phyloP scores from a whole-genome alignment of 2,113 vertebrate species.

The Spheniscus mendiculus region DNA sequence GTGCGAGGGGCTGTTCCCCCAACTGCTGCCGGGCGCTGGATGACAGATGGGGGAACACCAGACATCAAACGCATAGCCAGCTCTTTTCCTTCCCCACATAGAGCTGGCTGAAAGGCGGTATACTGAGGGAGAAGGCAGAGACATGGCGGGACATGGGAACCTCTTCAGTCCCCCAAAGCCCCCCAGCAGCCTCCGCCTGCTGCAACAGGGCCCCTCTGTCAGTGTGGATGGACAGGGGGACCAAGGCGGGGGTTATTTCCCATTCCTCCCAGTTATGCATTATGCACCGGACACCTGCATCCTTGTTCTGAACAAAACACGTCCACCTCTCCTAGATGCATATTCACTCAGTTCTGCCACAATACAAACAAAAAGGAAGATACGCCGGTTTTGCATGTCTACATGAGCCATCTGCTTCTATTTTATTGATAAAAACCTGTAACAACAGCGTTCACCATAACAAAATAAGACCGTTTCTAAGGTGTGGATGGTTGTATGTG shows the following conservation, averaged over 20 bases:
- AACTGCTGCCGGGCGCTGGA: not conserved
- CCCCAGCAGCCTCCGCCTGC: not conserved
- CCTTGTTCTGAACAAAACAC: constrained; percentile 22
- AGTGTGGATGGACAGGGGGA: fast-evolving
- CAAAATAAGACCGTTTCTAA: constrained; percentile 62
- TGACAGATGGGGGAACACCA: not conserved
- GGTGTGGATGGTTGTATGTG: constrained; percentile 32
- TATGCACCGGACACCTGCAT: not conserved
- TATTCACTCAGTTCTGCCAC: constrained; percentile 57
- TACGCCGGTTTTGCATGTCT: constrained; percentile 35
- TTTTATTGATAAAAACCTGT: constrained; percentile 75
- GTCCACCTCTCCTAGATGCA: constrained; percentile 48
- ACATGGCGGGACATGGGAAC: fast-evolving
- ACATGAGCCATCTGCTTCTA: constrained; percentile 73
- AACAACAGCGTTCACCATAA: constrained; percentile 29
- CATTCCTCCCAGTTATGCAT: not conserved
- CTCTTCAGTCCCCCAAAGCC: fast-evolving
- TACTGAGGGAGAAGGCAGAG: not conserved
- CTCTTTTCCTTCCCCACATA: not conserved
- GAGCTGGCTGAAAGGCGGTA: fast-evolving
- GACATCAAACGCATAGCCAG: not conserved
- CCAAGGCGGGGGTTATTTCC: not conserved
- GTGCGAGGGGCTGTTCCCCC: not conserved
- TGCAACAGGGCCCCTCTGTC: not conserved
- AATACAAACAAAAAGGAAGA: constrained; percentile 10